Evolutionary conservation across 2,797 vertebrate species (phyloP).

Genomic region (Margarornis squamiger): DNA sequence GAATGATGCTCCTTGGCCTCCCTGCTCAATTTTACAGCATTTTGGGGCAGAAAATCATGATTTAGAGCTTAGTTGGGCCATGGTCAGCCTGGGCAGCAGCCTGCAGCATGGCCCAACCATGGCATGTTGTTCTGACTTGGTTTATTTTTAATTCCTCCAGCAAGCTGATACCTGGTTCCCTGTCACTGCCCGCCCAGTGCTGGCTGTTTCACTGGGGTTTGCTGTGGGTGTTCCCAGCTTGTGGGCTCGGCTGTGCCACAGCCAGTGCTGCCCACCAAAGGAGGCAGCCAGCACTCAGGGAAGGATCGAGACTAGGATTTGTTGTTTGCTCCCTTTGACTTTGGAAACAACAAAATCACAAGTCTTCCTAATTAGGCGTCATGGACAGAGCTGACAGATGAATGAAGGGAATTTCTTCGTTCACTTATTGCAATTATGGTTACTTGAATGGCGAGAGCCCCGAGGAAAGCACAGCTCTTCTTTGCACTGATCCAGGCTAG

Average conservation of each 20-base stretch:
- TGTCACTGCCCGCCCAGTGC: accelerated
- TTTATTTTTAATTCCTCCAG: not conserved
- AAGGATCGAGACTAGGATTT: conserved; percentile 3
- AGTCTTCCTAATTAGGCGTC: not conserved
- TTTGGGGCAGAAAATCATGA: not conserved
- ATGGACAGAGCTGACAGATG: not conserved
- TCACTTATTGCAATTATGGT: too few relatives aligned
- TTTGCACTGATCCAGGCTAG: too few relatives aligned
- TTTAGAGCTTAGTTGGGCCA: not conserved
- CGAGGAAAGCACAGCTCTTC: too few relatives aligned
- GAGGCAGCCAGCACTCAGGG: not conserved
- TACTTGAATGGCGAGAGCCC: too few relatives aligned
- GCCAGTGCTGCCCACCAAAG: accelerated
- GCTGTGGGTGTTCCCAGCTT: not conserved
- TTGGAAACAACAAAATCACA: conserved; percentile 38
- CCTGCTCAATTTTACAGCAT: not conserved
- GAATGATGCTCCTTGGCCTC: not conserved
- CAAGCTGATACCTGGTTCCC: not conserved
- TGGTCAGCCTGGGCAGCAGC: not conserved
- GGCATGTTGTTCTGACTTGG: not conserved
- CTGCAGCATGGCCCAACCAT: accelerated
- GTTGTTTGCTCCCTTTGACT: not conserved
- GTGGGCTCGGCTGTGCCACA: not conserved
- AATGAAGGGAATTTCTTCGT: not conserved
- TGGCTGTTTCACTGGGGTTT: not conserved